Evolutionary conservation across 2,888 invertebrate genomes (phyloP), one percentile per base, ranked within the genome.

Genomic region (Ennomos quercinarius): DNA sequence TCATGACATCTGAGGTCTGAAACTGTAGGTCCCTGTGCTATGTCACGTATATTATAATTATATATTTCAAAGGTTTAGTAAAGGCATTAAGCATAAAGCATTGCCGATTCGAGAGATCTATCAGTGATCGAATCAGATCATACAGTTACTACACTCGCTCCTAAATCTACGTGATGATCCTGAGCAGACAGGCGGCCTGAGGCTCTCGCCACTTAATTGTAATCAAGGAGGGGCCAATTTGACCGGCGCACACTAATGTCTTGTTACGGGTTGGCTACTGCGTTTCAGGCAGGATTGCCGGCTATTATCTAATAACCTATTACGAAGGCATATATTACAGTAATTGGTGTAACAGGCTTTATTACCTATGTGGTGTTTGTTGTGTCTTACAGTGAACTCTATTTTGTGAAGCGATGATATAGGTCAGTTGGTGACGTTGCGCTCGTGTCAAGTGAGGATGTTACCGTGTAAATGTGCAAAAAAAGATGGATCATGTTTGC

Each of bases 181-280:
- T 77, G 70, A 70, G 66, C 73, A 70, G 78, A 78, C 80, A 74
- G 76, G 72, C 76, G 70, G 77, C 80, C 74, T 63, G 62, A 63
- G 80, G 82, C 81, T 76, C 81, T 78, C 71, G 76, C 74, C 74
- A 74, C 79, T 86, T 86, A 87, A 86, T 86, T 86, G 79, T 86
- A 84, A 86, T 86, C 83, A 82, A 84, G 83, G 74, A 73, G 78
- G 73, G 78, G 76, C 73, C 85, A 87, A 86, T 88, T 85, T 83
- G 79, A 83, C 76, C 78, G 77, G 71, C 77, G 77, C 67, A 70
- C 62, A 75, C 80, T 83, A 83, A 84, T 80, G 78, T 76, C 77
- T 81, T 72, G 81, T 78, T 81, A 79, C 69, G 68, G 63, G 41
- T 58, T 50, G 51, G 64, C 70, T 69, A 65, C 67, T 59, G 63